These are phyloP conservation scores for Pherbina coryleti DNA, from an alignment of 2,888 invertebrate species.

Conservation along the genomic window DNA sequence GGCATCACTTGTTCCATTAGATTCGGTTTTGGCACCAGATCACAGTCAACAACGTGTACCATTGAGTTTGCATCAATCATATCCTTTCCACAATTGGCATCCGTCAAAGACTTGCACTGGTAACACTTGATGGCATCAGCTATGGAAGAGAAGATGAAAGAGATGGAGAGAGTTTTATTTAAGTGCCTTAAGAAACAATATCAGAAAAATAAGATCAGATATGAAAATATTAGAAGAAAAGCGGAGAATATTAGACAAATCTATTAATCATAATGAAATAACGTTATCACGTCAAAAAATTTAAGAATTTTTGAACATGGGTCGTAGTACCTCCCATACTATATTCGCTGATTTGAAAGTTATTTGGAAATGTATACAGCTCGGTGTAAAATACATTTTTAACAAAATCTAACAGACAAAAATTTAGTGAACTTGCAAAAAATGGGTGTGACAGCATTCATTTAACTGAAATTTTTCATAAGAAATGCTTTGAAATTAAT, in stretches of 20 bases:
- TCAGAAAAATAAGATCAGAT: not conserved
- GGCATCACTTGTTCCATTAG: conserved; percentile 59
- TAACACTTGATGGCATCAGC: conserved; percentile 66
- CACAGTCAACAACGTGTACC: conserved; percentile 62
- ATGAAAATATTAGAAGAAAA: not conserved
- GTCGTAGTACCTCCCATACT: no score
- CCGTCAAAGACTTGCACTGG: conserved; percentile 64
- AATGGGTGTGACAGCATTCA: no score
- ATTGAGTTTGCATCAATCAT: conserved; percentile 56
- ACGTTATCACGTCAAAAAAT: no score
- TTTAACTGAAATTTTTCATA: no score
- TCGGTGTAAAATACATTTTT: no score
- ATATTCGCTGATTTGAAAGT: no score
- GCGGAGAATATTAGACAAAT: not conserved
- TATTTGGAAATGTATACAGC: no score
- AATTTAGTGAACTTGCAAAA: no score
- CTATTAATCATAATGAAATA: not conserved
- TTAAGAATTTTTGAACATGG: no score
- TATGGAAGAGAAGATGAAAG: conserved; percentile 41
- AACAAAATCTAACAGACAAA: no score
- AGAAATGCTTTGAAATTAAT: no score
- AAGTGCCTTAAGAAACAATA: not conserved
- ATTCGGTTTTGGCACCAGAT: conserved; percentile 53
- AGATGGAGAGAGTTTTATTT: not conserved
- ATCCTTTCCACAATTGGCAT: conserved; percentile 61